Evolutionary conservation across 2,113 vertebrate species (phyloP), one percentile per base, ranked within the genome.

Genomic region (Odocoileus virginianus): DNA sequence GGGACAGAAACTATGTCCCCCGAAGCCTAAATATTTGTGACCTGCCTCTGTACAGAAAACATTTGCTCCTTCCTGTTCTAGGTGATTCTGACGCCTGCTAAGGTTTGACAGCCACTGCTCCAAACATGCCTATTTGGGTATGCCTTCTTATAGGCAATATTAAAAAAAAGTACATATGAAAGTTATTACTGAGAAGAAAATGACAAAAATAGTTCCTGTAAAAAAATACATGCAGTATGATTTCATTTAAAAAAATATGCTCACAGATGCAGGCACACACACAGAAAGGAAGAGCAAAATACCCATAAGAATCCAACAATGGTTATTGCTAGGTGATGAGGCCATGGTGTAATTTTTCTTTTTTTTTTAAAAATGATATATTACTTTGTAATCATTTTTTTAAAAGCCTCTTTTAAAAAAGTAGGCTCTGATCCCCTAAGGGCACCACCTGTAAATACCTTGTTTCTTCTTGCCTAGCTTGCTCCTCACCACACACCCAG

Each of bases 161-260:
- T 52, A 23, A 50, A 89, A 54, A 33, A 33, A 40, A 28, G 55
- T 50, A 30, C 27, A 57, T 2, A n/a, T 61, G 55, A 81, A 91
- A 91, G 58, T 93, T 85, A 94, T 94, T 81, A 93, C 47, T 83
- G 89, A 92, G 67, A 95, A 76, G 74, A 57, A 82, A 79, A 36
- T 9, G 67, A 33, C 8, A 94, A 43, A 89, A 83, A 58, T 30
- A 85, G 50, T 91, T 61, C 16, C 67, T 58, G 60, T 81, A 15
- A 79, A 89, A 83, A 87, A 57, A 86, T 30, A 40, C 43, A 47
- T 27, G 5, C 25, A 55, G 16, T 30, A 36, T 83, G 13, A 87
- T n/a, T 93, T 71, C 58, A 71, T 78, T 71, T 5, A 27, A 85
- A 83, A 82, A 95, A 86, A 55, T 14, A 58, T 5, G 25, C 52